Conservation (phyloP, 2,888 invertebrate genomes). For the Apomyelois bistriatella region DNA sequence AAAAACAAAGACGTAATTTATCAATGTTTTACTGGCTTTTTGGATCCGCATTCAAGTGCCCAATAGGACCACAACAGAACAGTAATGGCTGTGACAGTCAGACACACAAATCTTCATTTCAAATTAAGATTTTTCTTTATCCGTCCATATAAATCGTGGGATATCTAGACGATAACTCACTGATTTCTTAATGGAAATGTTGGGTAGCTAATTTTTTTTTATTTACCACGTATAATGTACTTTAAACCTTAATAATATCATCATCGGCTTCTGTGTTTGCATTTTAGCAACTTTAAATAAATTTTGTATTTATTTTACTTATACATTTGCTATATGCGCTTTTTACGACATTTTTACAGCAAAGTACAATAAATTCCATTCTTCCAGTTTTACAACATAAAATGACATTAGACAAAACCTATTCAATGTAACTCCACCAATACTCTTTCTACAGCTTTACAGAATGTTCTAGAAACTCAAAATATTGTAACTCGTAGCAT, state of each 20-base stretch:
- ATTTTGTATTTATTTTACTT: neutral
- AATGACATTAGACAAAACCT: too few species aligned
- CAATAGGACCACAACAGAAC: neutral
- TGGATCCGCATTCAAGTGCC: neutral
- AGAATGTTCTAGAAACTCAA: too few species aligned
- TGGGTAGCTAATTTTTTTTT: conserved; percentile 20
- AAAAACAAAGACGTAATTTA: too few species aligned
- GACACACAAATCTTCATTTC: conserved; percentile 22
- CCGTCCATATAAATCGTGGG: conserved; percentile 19
- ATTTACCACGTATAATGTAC: conserved; percentile 8
- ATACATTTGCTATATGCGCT: too few species aligned
- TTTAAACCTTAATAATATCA: conserved; percentile 3
- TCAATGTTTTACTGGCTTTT: neutral
- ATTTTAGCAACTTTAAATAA: neutral
- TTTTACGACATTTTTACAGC: too few species aligned
- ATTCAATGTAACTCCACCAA: too few species aligned
- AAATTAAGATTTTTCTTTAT: conserved; percentile 29
- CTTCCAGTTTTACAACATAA: too few species aligned
- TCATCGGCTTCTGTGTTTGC: conserved; percentile 6
- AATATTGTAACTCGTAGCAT: too few species aligned
- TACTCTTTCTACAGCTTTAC: too few species aligned
- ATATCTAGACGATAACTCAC: conserved; percentile 21
- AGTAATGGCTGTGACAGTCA: conserved; percentile 10
- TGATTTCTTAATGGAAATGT: conserved; percentile 25
- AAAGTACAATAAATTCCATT: too few species aligned